These are phyloP conservation scores for Dromococcyx pavoninus DNA, from an alignment of 2,797 vertebrate species.

Conservation along the genomic window DNA sequence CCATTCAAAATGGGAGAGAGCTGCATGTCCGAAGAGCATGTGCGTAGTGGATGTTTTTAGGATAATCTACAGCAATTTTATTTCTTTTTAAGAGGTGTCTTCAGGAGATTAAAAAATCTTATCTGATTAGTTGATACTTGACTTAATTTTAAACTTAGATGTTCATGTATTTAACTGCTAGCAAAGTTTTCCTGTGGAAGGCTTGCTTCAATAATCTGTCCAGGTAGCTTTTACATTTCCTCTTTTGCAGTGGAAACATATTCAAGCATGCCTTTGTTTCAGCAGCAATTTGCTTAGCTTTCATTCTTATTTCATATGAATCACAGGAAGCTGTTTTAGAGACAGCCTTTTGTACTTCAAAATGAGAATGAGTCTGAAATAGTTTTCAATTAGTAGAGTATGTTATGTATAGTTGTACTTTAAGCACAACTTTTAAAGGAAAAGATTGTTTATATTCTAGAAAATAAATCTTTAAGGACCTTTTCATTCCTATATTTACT, in stretches of 20 bases:
- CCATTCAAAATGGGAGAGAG: not conserved
- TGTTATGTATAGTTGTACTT: not conserved
- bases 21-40: not conserved
- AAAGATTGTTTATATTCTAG: not conserved
- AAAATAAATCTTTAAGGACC: not conserved
- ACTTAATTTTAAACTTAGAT: too few relatives aligned
- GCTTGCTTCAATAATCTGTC: not conserved
- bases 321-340: not conserved
- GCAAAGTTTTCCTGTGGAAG: not conserved
- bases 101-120: not conserved
- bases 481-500: not conserved
- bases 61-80: not conserved
- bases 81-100: not conserved
- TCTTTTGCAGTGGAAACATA: not conserved
- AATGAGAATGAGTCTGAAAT: not conserved
- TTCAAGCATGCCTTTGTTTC: constrained; percentile 10
- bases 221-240: not conserved
- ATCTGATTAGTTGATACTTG: not conserved
- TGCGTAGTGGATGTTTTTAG: not conserved
- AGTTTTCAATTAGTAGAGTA: not conserved
- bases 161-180: not conserved
- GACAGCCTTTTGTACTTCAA: not conserved
- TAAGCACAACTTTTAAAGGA: not conserved
- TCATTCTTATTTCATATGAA: not conserved
- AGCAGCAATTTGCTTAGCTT: not conserved